These are phyloP conservation scores for Platichthys flesus DNA, from an alignment of 2,113 vertebrate genomes.

Conservation along the genomic window DNA sequence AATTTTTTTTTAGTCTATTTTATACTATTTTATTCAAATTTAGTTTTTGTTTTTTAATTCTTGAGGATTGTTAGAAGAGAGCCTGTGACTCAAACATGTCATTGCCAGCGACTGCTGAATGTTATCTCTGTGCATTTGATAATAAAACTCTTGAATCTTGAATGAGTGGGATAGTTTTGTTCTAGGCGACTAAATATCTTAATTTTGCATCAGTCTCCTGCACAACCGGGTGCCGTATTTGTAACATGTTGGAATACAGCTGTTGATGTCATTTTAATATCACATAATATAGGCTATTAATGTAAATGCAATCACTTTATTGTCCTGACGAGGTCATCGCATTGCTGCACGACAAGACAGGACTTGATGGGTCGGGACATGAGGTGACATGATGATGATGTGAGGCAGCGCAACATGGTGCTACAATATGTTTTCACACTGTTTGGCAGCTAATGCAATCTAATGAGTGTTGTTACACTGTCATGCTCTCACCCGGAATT, in stretches of 20 bases:
- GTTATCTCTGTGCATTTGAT: no score
- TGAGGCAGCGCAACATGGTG: slow-evolving; percentile 6
- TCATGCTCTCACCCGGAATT: background rate
- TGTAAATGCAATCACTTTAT: background rate
- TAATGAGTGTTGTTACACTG: slow-evolving; percentile 10
- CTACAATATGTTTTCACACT: background rate
- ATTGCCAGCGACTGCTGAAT: no score
- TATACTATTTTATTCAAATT: no score
- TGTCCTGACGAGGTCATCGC: background rate
- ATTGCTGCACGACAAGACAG: background rate
- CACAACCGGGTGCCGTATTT: background rate
- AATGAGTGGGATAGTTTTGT: background rate
- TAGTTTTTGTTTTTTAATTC: no score
- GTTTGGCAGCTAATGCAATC: background rate
- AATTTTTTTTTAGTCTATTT: no score
- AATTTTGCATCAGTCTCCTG: slow-evolving; percentile 7
- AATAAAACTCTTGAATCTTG: no score
- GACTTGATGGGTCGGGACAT: slow-evolving; percentile 26
- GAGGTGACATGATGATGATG: slow-evolving; percentile 10
- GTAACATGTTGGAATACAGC: background rate
- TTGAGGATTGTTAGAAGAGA: no score
- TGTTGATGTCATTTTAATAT: background rate
- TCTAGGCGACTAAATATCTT: background rate
- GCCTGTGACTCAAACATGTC: no score
- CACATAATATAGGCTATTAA: background rate